Evolutionary conservation across 2,113 vertebrate species (phyloP).

Genomic region (Ramphastos sulfuratus): DNA sequence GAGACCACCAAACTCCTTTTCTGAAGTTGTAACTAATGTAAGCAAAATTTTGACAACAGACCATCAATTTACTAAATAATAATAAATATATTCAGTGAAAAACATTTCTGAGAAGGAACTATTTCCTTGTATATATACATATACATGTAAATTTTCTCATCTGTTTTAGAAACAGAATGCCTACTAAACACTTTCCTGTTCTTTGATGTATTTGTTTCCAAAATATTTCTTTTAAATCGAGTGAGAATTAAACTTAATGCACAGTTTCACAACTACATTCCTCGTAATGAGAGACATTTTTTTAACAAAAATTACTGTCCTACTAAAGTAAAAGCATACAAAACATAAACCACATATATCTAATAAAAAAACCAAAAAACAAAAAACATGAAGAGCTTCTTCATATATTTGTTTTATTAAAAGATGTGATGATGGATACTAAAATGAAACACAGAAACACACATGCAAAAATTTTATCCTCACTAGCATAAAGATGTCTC

Average conservation of each 20-base stretch:
- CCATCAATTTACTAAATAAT: not conserved
- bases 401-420: conserved; percentile 57
- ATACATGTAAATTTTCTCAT: conserved; percentile 31
- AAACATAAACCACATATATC: conserved; percentile 32
- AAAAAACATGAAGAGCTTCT: not conserved
- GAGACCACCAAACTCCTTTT: not conserved
- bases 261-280: conserved; percentile 44
- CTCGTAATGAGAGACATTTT: conserved; percentile 60
- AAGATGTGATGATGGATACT: conserved; percentile 32
- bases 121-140: not conserved
- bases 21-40: not conserved
- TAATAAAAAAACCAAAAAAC: not conserved
- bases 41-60: not conserved
- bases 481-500: not conserved
- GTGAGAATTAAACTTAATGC: conserved; percentile 59
- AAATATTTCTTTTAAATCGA: conserved; percentile 67
- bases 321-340: conserved; percentile 50
- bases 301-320: conserved; percentile 48
- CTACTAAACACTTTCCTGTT: conserved; percentile 47
- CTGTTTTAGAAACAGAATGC: conserved; percentile 29
- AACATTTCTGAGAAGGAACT: not conserved
- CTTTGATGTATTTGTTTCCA: conserved; percentile 52
- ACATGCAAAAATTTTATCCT: not conserved
- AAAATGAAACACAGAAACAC: not conserved
- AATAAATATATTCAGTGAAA: not conserved